Evolutionary conservation across 2,797 vertebrate genomes (phyloP).

Genomic region (Acanthopagrus latus): DNA sequence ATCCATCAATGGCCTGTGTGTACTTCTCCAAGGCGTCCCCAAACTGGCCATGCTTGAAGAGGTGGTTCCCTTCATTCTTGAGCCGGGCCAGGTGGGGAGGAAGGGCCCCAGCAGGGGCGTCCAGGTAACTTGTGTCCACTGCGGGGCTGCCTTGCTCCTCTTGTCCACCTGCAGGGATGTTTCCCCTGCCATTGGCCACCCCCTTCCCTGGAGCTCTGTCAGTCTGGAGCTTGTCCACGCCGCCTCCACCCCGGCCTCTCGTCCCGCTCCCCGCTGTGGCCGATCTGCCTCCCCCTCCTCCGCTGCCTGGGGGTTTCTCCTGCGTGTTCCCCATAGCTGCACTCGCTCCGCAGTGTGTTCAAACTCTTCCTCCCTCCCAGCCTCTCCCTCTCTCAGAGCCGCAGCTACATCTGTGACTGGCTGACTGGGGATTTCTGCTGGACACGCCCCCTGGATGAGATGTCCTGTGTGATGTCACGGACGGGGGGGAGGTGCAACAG

Average conservation of each 20-base stretch:
- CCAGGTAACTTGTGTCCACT: constrained; percentile 81
- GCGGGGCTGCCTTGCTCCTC: constrained; percentile 45
- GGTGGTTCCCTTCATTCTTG: constrained; percentile 92
- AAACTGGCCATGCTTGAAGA: constrained; percentile 94
- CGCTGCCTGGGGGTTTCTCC: constrained; percentile 85
- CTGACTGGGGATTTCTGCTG: constrained; percentile 65
- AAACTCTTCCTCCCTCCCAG: constrained; percentile 51
- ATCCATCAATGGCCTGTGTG: constrained; percentile 89
- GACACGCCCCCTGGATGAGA: constrained; percentile 77
- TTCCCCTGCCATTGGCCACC: constrained; percentile 73
- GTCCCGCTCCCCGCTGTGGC: constrained; percentile 59
- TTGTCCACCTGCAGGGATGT: constrained; percentile 45
- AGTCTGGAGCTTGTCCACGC: constrained; percentile 50
- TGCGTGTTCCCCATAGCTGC: constrained; percentile 93
- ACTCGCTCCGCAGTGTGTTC: constrained; percentile 65
- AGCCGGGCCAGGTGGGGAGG: constrained; percentile 87
- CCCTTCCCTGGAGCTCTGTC: constrained; percentile 57
- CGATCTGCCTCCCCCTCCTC: constrained; percentile 69
- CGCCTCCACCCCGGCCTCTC: constrained; percentile 53
- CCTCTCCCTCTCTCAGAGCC: constrained; percentile 70
- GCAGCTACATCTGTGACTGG: constrained; percentile 75
- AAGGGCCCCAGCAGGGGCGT: constrained; percentile 83
- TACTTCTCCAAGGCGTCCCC: constrained; percentile 90
- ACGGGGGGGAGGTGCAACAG: constrained; percentile 63
- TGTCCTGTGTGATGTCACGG: constrained; percentile 82